Evolutionary conservation across 2,888 invertebrate genomes (phyloP).

Genomic region (Macaria liturata): DNA sequence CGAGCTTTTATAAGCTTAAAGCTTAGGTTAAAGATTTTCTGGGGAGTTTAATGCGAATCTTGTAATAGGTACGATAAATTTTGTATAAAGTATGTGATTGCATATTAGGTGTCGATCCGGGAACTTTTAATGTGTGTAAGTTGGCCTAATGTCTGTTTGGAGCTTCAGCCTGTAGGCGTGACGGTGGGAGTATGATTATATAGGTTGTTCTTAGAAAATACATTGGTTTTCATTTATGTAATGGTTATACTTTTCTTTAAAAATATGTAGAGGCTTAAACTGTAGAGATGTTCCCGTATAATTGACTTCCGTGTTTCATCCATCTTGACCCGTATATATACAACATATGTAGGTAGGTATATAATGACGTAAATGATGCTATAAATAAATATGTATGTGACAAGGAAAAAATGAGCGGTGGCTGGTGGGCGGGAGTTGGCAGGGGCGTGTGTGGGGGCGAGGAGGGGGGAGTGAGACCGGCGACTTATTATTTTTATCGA

Average conservation of each 20-base stretch:
- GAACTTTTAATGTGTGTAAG: constrained; percentile 82
- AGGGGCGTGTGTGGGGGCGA: constrained; percentile 27
- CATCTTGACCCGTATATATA: too few species aligned
- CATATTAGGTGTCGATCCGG: constrained; percentile 82
- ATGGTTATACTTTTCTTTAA: too few species aligned
- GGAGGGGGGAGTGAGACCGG: constrained; percentile 36
- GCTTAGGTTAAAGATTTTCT: constrained; percentile 84
- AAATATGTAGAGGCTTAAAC: too few species aligned
- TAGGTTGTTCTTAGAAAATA: too few species aligned
- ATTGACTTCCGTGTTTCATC: too few species aligned
- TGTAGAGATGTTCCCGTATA: too few species aligned
- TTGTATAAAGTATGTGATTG: constrained; percentile 82
- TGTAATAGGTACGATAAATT: constrained; percentile 83
- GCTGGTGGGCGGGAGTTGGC: constrained; percentile 58
- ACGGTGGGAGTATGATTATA: too few species aligned
- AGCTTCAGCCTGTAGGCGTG: constrained; percentile 31
- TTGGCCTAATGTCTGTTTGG: constrained; percentile 77
- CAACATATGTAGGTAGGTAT: too few species aligned
- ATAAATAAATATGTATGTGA: constrained; percentile 48
- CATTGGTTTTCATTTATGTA: too few species aligned
- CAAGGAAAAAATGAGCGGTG: constrained; percentile 81
- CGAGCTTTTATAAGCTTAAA: constrained; percentile 86
- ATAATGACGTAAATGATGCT: neutral
- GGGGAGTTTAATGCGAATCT: constrained; percentile 84
- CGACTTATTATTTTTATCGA: constrained; percentile 80